phyloP scores from a whole-genome alignment of 2,888 invertebrate species.

The Celastrina argiolus region DNA sequence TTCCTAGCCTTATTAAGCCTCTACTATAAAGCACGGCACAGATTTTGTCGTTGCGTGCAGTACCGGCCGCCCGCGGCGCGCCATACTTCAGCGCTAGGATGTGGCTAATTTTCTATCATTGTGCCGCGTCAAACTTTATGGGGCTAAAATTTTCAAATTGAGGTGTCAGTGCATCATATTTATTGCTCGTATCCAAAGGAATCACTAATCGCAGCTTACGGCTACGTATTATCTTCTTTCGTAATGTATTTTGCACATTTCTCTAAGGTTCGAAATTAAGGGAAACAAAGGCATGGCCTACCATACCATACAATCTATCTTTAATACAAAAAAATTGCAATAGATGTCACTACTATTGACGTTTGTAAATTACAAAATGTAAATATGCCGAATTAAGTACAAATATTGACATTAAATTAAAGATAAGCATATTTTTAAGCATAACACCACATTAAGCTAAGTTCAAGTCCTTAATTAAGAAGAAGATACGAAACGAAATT shows the following conservation, averaged over 20 bases:
- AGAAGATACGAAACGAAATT: too few relatives aligned
- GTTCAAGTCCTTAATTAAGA: too few relatives aligned
- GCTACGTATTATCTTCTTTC: constrained; percentile 39
- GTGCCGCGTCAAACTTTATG: constrained; percentile 40
- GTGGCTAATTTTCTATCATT: constrained; percentile 77
- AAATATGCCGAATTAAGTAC: too few relatives aligned
- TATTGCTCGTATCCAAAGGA: constrained; percentile 56
- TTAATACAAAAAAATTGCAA: too few relatives aligned
- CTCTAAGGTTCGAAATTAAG: background rate
- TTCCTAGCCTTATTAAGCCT: background rate
- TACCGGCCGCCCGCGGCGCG: constrained; percentile 55
- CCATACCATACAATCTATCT: too few relatives aligned
- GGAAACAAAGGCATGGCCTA: too few relatives aligned
- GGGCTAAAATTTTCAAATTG: constrained; percentile 60
- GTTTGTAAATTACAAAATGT: too few relatives aligned
- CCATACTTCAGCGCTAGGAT: constrained; percentile 71
- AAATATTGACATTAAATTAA: too few relatives aligned
- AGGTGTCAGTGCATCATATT: constrained; percentile 70
- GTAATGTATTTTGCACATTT: constrained; percentile 30
- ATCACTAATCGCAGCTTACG: constrained; percentile 53
- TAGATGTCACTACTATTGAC: too few relatives aligned
- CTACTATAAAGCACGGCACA: constrained; percentile 25
- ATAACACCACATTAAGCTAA: too few relatives aligned
- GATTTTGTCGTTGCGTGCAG: constrained; percentile 50
- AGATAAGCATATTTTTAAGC: too few relatives aligned